Evolutionary conservation across 1,140 invertebrate species (phyloP).

Genomic region (Drosophila auraria): DNA sequence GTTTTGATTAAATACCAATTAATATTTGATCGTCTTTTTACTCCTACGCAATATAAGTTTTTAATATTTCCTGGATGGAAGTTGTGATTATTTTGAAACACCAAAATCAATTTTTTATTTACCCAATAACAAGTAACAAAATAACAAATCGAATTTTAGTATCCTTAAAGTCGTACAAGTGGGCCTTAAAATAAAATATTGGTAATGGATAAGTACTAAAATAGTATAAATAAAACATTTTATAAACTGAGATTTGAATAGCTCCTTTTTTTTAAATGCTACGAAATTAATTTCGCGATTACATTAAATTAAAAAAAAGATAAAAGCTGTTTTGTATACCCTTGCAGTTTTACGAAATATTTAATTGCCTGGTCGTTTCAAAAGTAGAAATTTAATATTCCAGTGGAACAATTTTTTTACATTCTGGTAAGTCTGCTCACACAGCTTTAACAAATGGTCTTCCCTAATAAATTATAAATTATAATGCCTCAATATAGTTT

Average conservation of each 20-base stretch:
- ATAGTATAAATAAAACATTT: neutral
- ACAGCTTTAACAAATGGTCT: no score
- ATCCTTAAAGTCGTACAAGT: neutral
- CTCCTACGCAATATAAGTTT: neutral
- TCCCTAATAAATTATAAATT: no score
- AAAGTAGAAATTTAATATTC: neutral
- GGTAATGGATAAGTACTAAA: neutral
- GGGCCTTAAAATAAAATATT: neutral
- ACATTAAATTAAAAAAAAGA: neutral
- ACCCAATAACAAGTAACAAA: constrained; percentile 21
- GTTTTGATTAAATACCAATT: no score
- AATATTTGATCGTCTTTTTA: neutral
- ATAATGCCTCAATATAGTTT: no score
- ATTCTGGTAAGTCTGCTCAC: no score
- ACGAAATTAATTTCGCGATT: neutral
- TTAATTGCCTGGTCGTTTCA: neutral
- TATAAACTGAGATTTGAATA: no score
- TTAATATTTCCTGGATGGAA: neutral
- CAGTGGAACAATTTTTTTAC: no score
- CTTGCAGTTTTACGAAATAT: neutral
- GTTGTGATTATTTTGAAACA: constrained; percentile 1
- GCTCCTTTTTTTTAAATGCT: no score
- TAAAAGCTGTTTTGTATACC: neutral
- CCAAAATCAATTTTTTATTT: constrained; percentile 20
- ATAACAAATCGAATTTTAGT: neutral